Conservation (phyloP, 2,888 invertebrate species). For the Tenthredo scrophulariae region DNA sequence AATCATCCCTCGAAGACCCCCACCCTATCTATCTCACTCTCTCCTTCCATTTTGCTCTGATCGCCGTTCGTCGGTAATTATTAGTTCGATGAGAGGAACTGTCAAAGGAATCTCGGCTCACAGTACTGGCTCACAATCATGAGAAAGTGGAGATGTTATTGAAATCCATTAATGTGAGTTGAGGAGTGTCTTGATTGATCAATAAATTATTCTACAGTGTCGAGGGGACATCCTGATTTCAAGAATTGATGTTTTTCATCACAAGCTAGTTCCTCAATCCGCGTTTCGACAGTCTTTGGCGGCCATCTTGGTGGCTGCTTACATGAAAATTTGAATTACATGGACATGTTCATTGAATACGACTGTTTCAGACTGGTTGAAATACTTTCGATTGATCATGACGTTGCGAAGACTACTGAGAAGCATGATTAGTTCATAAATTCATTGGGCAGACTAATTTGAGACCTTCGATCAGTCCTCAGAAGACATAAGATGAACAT, state of each 20-base stretch:
- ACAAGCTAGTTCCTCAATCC: not conserved
- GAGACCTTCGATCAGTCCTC: not conserved
- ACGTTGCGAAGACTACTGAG: not conserved
- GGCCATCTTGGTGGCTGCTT: too few relatives aligned
- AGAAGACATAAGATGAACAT: not conserved
- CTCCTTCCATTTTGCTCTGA: not conserved
- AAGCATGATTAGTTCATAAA: not conserved
- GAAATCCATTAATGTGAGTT: not conserved
- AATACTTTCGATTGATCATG: not conserved
- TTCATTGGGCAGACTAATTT: not conserved
- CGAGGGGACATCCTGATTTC: not conserved
- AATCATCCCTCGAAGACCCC: conserved; percentile 15
- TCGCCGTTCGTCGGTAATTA: not conserved
- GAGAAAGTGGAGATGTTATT: not conserved
- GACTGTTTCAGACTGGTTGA: not conserved
- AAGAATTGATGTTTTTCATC: not conserved
- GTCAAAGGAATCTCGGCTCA: not conserved
- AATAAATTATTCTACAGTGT: not conserved
- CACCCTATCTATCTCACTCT: not conserved
- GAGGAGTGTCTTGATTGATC: not conserved
- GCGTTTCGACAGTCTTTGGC: not conserved
- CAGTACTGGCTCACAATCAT: not conserved
- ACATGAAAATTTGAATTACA: too few relatives aligned
- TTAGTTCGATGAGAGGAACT: not conserved
- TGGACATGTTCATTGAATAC: not conserved